A percentile compares a stretch with the other conserved stretches of the same genome.
These are phyloP conservation scores for Crotalus horridus DNA, from an alignment of 2,113 vertebrate genomes.

Conservation along the genomic window DNA sequence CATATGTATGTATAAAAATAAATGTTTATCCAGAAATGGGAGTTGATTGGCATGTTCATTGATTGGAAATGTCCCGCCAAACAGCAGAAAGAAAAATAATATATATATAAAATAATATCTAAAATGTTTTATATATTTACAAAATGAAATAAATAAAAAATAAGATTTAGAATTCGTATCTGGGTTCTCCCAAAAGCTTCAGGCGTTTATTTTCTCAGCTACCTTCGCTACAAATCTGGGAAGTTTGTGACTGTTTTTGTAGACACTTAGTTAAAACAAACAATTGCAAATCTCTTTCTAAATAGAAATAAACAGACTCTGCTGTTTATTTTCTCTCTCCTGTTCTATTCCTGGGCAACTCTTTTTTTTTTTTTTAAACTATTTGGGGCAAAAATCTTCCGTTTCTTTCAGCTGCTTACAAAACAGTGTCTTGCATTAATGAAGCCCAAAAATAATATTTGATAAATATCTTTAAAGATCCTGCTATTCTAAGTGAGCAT, in stretches of 20 bases:
- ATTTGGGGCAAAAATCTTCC: neutral
- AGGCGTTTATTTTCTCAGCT: too few relatives aligned
- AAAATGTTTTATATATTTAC: neutral
- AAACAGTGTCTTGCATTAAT: neutral
- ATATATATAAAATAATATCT: neutral
- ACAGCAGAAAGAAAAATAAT: neutral
- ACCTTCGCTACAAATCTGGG: neutral
- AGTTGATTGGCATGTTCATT: too few relatives aligned
- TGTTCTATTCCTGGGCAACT: neutral
- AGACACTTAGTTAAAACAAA: neutral
- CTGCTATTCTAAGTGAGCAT: neutral
- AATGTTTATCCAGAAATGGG: too few relatives aligned
- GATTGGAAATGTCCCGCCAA: too few relatives aligned
- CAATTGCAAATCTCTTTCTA: neutral
- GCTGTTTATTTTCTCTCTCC: neutral
- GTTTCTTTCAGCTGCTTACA: neutral
- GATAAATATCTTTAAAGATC: neutral
- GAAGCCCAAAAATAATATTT: neutral
- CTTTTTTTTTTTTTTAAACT: neutral
- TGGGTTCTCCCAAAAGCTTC: neutral
- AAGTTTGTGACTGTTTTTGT: neutral
- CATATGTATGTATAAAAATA: too few relatives aligned
- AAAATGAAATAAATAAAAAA: neutral
- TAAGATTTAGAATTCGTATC: neutral
- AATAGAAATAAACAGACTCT: neutral